Percentiles rank a stretch among this genome's conserved stretches.
Conservation (phyloP, 2,888 invertebrate genomes). For the Mesorhabditis belari region DNA sequence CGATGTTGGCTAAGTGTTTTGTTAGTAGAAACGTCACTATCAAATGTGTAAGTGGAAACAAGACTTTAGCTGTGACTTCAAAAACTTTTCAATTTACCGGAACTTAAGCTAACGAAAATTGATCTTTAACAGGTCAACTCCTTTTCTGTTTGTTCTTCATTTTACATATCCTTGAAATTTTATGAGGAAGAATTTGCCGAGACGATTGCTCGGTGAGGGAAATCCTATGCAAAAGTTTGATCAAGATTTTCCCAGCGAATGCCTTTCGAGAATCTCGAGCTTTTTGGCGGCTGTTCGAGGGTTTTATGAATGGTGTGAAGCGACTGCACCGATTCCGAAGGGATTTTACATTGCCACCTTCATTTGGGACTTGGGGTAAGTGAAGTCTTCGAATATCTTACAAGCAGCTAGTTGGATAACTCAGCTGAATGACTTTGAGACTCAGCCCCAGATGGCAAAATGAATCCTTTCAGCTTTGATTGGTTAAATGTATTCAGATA, state of each 20-base stretch:
- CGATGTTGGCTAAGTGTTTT: not conserved
- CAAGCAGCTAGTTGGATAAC: too few relatives aligned
- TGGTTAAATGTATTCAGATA: too few relatives aligned
- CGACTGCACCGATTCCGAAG: not conserved
- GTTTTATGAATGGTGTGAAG: not conserved
- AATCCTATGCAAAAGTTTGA: not conserved
- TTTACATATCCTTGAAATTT: not conserved
- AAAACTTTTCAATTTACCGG: not conserved
- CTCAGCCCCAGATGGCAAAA: too few relatives aligned
- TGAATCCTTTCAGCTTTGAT: too few relatives aligned
- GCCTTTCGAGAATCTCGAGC: not conserved
- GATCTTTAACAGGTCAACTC: not conserved
- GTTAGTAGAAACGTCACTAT: not conserved
- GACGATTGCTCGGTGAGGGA: not conserved
- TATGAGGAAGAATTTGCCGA: not conserved
- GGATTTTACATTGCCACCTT: not conserved
- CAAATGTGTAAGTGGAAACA: not conserved
- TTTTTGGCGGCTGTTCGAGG: not conserved
- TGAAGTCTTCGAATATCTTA: not conserved
- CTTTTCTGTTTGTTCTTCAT: not conserved
- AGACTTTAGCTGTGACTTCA: too few relatives aligned
- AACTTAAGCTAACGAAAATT: too few relatives aligned
- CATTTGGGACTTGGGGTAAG: not conserved
- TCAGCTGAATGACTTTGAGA: too few relatives aligned
- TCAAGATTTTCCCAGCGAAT: not conserved